Evolutionary conservation across 1,140 invertebrate genomes (phyloP).

Genomic region (Drosophila nigrodunni): DNA sequence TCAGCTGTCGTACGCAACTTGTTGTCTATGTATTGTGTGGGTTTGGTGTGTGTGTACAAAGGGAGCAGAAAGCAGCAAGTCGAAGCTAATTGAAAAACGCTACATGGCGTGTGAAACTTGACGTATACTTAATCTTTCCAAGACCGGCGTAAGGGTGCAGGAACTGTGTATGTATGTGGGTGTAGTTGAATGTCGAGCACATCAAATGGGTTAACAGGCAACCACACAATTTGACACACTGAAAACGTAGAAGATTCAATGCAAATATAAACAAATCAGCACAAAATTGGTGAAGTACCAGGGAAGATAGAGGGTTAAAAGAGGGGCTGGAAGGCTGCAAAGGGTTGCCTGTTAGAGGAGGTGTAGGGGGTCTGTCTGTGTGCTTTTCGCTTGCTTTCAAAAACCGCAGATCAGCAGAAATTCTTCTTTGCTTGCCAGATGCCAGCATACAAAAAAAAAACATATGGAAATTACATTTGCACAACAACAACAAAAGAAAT

Average conservation of each 20-base stretch:
- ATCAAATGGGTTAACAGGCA: slow-evolving; percentile 77
- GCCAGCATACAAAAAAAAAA: slow-evolving; percentile 9
- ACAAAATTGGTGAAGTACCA: not conserved
- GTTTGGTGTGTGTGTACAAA: not conserved
- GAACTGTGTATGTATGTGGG: not conserved
- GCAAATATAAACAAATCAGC: slow-evolving; percentile 82
- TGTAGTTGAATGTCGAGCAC: slow-evolving; percentile 57
- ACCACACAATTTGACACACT: slow-evolving; percentile 74
- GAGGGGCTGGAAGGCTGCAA: too few relatives aligned
- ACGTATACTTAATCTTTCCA: slow-evolving; percentile 70
- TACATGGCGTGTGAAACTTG: slow-evolving; percentile 60
- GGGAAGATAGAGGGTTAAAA: not conserved
- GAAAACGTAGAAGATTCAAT: slow-evolving; percentile 72
- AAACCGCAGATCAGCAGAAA: slow-evolving; percentile 69
- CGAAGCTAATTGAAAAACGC: slow-evolving; percentile 66
- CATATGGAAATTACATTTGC: slow-evolving; percentile 72
- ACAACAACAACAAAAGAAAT: slow-evolving; percentile 40
- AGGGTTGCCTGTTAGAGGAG: not conserved
- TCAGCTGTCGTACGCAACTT: slow-evolving; percentile 62
- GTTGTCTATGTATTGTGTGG: slow-evolving; percentile 18
- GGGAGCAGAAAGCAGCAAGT: slow-evolving; percentile 9
- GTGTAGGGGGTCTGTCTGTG: not conserved
- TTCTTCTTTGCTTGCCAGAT: slow-evolving; percentile 37
- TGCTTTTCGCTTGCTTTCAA: slow-evolving; percentile 37
- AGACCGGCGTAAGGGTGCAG: slow-evolving; percentile 27